A percentile compares a stretch with the other conserved stretches of the same genome.
These are phyloP conservation scores for Drosophila meridiana DNA, from an alignment of 2,888 invertebrate genomes.

Conservation along the genomic window DNA sequence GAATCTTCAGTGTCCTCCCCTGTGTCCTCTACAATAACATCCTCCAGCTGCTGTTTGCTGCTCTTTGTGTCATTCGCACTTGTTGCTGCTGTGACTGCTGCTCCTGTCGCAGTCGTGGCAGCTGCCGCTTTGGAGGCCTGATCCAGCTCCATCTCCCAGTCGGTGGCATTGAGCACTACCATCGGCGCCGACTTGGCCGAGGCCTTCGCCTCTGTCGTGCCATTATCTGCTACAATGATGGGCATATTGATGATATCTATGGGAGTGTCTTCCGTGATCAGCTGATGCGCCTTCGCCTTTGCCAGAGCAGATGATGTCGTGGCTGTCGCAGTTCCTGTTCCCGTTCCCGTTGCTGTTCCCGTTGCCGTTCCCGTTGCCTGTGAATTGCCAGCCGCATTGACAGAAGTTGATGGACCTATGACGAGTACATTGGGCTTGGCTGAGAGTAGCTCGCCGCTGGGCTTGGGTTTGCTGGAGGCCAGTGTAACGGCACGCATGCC, in stretches of 20 bases:
- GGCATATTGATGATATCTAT: conserved; percentile 85
- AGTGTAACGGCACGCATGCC: conserved; percentile 71
- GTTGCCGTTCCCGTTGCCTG: conserved; percentile 9
- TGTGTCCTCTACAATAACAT: conserved; percentile 68
- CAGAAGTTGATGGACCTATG: conserved; percentile 61
- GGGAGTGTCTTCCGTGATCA: conserved; percentile 87
- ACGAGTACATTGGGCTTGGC: conserved; percentile 79
- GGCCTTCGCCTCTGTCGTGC: conserved; percentile 45
- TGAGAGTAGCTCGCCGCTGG: conserved; percentile 34
- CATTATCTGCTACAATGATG: conserved; percentile 82
- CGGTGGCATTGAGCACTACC: conserved; percentile 83
- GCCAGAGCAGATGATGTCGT: conserved; percentile 41
- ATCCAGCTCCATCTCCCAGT: conserved; percentile 88
- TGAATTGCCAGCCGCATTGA: conserved; percentile 33
- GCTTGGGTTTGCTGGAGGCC: conserved; percentile 53
- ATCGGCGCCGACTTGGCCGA: conserved; percentile 47
- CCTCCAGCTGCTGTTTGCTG: conserved; percentile 66
- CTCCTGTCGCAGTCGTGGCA: conserved; percentile 15
- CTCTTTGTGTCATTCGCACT: conserved; percentile 48
- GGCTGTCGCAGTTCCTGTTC: neutral
- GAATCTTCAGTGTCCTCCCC: conserved; percentile 24
- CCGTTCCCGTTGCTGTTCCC: conserved; percentile 12
- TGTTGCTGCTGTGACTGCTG: conserved; percentile 34
- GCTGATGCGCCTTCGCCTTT: conserved; percentile 67
- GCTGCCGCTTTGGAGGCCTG: conserved; percentile 83